Evolutionary conservation across 1,140 invertebrate genomes (phyloP).

Genomic region (Archegozetes longisetosus): DNA sequence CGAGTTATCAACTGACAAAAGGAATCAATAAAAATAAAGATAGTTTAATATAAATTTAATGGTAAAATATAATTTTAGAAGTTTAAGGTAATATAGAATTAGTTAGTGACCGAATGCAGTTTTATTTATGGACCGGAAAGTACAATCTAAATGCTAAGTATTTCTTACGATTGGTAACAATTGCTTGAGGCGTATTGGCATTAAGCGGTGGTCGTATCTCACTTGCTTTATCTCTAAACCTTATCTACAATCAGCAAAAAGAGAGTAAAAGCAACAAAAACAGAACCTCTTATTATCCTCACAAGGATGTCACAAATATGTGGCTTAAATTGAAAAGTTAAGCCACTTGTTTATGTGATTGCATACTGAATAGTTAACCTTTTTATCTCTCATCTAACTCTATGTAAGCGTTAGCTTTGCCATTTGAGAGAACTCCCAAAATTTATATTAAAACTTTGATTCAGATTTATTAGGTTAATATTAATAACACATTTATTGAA

Average conservation of each 20-base stretch:
- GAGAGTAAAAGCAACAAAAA: background rate
- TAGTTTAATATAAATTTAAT: background rate
- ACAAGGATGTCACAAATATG: background rate
- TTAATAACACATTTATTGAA: no score
- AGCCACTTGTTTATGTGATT: background rate
- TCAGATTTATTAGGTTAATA: no score
- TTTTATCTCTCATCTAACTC: no score
- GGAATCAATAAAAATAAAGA: no score
- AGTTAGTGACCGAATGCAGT: background rate
- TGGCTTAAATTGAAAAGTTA: background rate
- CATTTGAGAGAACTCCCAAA: no score
- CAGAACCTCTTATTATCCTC: background rate
- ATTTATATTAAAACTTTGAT: no score
- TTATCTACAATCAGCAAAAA: background rate
- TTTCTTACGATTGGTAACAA: background rate
- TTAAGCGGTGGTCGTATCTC: background rate
- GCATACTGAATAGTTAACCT: no score
- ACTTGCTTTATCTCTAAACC: background rate
- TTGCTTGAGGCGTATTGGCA: background rate
- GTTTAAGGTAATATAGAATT: background rate
- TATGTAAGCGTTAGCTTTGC: background rate
- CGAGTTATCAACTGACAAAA: no score
- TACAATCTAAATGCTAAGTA: background rate
- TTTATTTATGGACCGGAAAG: background rate
- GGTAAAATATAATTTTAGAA: background rate